Evolutionary conservation across 2,888 invertebrate species (phyloP).

Genomic region (Acanthosepion lycidas): DNA sequence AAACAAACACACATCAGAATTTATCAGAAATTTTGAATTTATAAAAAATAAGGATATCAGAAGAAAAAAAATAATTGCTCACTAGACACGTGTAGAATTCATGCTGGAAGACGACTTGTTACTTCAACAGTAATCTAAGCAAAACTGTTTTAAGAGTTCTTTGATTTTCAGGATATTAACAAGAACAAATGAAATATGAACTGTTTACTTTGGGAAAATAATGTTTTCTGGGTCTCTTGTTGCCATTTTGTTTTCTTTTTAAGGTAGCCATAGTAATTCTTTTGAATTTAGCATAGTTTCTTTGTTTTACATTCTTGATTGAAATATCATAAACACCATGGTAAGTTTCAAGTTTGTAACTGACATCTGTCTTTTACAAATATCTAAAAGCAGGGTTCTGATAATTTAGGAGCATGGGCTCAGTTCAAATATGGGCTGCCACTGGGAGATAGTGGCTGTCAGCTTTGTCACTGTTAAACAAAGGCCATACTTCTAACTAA

Average conservation of each 20-base stretch:
- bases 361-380: not conserved
- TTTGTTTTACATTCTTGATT: not conserved
- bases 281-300: not conserved
- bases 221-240: not conserved
- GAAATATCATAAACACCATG: not conserved
- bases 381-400: not conserved
- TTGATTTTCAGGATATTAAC: not conserved
- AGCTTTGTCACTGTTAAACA: not conserved
- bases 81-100: no score
- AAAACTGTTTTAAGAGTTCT: not conserved
- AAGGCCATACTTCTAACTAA: conserved; percentile 42
- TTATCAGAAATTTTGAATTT: no score
- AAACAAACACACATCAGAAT: no score
- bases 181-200: not conserved
- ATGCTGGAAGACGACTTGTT: no score
- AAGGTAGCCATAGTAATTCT: not conserved
- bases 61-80: no score
- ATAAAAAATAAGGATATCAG: no score
- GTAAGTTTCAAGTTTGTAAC: not conserved
- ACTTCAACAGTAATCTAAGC: not conserved
- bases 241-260: not conserved
- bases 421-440: not conserved
- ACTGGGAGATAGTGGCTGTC: not conserved
- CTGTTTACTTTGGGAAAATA: not conserved
- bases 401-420: no score